These are phyloP conservation scores for Teleogryllus oceanicus DNA, from an alignment of 2,888 invertebrate genomes.

Conservation along the genomic window DNA sequence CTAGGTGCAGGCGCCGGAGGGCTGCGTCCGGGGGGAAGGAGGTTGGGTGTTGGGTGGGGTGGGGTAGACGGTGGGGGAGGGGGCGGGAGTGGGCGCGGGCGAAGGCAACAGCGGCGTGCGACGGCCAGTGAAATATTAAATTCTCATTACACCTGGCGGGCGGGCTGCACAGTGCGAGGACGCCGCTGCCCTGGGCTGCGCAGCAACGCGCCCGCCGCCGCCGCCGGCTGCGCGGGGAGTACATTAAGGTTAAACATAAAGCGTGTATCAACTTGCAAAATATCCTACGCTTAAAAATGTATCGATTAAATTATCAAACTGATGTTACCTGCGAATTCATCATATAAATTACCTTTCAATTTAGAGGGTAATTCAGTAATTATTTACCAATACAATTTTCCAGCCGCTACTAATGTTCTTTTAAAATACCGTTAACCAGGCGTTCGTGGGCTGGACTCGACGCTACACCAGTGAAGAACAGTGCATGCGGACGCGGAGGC, in stretches of 20 bases:
- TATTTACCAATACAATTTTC: conserved; percentile 4
- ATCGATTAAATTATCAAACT: neutral
- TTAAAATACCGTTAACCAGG: conserved; percentile 9
- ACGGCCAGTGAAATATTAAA: conserved; percentile 4
- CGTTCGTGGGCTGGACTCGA: neutral
- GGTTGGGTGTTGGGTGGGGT: too few relatives aligned
- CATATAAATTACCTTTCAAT: conserved; percentile 18
- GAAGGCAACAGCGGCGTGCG: neutral
- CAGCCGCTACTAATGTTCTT: conserved; percentile 6
- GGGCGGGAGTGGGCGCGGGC: neutral
- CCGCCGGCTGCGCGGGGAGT: neutral
- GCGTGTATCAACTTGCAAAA: neutral
- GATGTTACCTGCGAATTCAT: conserved; percentile 18
- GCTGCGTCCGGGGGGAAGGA: too few relatives aligned
- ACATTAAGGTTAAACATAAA: neutral
- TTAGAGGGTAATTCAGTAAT: conserved; percentile 4
- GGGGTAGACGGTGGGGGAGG: too few relatives aligned
- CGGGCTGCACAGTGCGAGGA: neutral
- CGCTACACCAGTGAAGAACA: too few relatives aligned
- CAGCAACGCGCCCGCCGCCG: neutral
- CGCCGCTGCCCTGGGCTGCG: neutral
- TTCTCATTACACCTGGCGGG: conserved; percentile 1
- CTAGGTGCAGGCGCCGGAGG: too few relatives aligned
- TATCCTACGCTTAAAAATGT: conserved; percentile 3
- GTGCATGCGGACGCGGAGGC: too few relatives aligned